phyloP scores from a whole-genome alignment of 2,113 vertebrate species.

The Myrmophylax atrothorax region DNA sequence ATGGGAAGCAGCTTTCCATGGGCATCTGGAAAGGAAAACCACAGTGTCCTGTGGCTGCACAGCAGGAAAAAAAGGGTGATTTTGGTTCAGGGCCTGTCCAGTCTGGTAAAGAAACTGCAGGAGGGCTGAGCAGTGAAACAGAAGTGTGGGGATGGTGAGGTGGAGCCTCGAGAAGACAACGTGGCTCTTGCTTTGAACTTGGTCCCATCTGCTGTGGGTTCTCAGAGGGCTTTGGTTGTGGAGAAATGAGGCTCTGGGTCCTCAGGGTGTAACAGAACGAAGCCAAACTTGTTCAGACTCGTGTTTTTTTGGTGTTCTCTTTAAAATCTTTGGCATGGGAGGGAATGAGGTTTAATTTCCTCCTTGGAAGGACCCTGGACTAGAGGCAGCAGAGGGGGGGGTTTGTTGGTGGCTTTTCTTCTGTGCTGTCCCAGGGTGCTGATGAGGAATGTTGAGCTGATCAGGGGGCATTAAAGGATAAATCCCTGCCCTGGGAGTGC shows the following conservation, averaged over 20 bases:
- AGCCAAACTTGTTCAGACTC: not conserved
- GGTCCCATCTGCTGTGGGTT: not conserved
- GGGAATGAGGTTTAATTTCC: not conserved
- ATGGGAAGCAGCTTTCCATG: not conserved
- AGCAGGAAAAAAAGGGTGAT: rapidly evolving
- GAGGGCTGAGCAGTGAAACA: not conserved
- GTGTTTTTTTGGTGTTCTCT: not conserved
- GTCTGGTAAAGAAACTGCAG: rapidly evolving
- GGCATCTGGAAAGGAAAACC: rapidly evolving
- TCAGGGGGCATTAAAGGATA: not conserved
- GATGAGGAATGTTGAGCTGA: not conserved
- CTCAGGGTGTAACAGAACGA: too few species aligned
- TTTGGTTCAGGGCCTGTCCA: not conserved
- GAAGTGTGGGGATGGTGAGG: rapidly evolving
- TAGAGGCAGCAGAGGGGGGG: not conserved
- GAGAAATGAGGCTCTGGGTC: not conserved
- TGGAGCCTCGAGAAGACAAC: not conserved
- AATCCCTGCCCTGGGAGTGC: not conserved
- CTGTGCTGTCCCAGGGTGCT: not conserved
- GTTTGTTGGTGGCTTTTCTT: not conserved
- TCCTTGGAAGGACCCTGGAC: not conserved
- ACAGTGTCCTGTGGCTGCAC: rapidly evolving
- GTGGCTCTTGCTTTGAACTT: not conserved
- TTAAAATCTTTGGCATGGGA: not conserved
- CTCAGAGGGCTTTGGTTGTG: not conserved